Evolutionary conservation across 2,888 invertebrate species (phyloP).

Genomic region (Geotrupes spiniger): DNA sequence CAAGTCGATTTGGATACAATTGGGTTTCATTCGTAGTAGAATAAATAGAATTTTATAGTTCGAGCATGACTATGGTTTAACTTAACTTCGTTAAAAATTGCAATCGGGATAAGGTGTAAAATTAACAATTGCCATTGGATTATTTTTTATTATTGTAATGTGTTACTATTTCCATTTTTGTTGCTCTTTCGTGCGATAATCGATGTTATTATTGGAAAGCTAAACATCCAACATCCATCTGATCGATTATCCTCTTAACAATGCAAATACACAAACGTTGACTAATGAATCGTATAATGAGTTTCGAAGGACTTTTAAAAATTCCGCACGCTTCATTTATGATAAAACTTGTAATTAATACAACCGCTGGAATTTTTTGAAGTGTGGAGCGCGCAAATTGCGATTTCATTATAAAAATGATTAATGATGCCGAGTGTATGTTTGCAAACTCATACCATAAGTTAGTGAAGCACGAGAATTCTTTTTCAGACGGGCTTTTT

Average conservation of each 20-base stretch:
- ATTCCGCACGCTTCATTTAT: slow-evolving; percentile 31
- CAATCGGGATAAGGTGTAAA: no score
- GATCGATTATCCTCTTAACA: no score
- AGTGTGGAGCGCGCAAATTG: slow-evolving; percentile 35
- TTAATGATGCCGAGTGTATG: slow-evolving; percentile 33
- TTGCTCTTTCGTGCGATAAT: no score
- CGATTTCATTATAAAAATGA: slow-evolving; percentile 44
- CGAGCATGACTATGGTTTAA: no score
- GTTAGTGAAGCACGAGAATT: slow-evolving; percentile 31
- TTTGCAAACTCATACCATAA: slow-evolving; percentile 36
- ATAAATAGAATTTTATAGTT: no score
- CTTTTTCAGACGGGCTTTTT: slow-evolving; percentile 25
- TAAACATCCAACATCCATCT: slow-evolving; percentile 2
- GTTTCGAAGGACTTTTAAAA: slow-evolving; percentile 34
- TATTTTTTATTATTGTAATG: no score
- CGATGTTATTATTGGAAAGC: slow-evolving; percentile 13
- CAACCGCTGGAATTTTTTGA: slow-evolving; percentile 22
- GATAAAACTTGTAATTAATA: slow-evolving; percentile 34
- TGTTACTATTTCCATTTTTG: no score
- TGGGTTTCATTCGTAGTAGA: no score
- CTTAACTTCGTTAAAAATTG: no score
- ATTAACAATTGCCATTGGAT: no score
- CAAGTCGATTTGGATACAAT: no score
- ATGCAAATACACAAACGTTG: slow-evolving; percentile 9
- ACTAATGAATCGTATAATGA: slow-evolving; percentile 27